Evolutionary conservation across 1,140 invertebrate genomes (phyloP).

Genomic region (Apis cerana): DNA sequence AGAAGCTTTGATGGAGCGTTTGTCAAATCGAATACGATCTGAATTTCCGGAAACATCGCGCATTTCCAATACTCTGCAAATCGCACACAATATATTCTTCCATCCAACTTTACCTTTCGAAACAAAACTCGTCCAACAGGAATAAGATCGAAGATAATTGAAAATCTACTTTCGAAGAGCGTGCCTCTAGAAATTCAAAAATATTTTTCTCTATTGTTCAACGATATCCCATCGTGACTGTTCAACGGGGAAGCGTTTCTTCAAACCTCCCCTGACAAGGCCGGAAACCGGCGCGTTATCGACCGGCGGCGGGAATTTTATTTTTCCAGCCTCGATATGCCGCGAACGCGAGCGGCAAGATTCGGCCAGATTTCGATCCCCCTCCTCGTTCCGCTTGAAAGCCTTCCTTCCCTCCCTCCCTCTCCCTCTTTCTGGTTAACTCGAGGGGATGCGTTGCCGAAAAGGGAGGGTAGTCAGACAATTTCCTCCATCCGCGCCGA

Average conservation of each 20-base stretch:
- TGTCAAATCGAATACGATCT: not conserved
- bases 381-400: not conserved
- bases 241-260: constrained; percentile 9
- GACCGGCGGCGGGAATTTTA: constrained; percentile 41
- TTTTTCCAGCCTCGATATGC: constrained; percentile 38
- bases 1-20: no score
- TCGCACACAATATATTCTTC: no score
- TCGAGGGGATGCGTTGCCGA: constrained; percentile 34
- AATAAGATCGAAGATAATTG: no score
- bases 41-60: not conserved
- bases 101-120: no score
- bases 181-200: no score
- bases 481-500: constrained; percentile 42
- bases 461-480: constrained; percentile 54
- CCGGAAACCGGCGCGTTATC: constrained; percentile 19
- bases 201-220: constrained; percentile 33
- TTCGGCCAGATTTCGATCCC: constrained; percentile 50
- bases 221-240: constrained; percentile 19
- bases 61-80: not conserved
- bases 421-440: constrained; percentile 31
- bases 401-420: not conserved
- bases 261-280: not conserved
- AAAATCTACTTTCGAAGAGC: no score
- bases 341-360: constrained; percentile 22
- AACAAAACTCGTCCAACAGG: no score